Percentiles rank a stretch among this genome's conserved stretches.
Conservation (phyloP, 2,113 vertebrate genomes). For the Brachyistius frenatus region DNA sequence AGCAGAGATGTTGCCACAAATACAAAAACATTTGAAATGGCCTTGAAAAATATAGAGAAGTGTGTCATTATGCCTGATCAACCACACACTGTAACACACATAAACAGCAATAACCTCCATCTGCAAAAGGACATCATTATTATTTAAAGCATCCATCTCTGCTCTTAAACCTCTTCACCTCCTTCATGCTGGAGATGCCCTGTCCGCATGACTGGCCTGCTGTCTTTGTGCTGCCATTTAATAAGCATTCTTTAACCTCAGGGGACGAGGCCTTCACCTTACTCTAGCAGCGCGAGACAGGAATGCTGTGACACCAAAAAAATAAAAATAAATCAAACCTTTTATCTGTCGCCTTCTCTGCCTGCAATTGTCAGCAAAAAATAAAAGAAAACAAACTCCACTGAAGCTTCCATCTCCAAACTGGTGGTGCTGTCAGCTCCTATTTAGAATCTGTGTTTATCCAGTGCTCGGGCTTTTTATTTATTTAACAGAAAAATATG, state of each 20-base stretch:
- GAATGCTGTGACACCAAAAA: constrained; percentile 62
- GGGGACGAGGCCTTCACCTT: constrained; percentile 52
- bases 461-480: constrained; percentile 68
- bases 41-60: not conserved
- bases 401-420: constrained; percentile 61
- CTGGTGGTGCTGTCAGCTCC: constrained; percentile 73
- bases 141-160: constrained; percentile 79
- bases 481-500: constrained; percentile 81
- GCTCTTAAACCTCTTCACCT: constrained; percentile 75
- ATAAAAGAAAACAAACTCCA: constrained; percentile 42
- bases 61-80: constrained; percentile 38
- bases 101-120: constrained; percentile 35
- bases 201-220: constrained; percentile 69
- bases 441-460: constrained; percentile 76
- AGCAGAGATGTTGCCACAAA: not conserved
- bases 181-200: constrained; percentile 57
- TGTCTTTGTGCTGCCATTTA: constrained; percentile 79
- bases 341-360: constrained; percentile 42
- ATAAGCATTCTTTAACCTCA: constrained; percentile 69
- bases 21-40: not conserved
- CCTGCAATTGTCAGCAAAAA: constrained; percentile 75
- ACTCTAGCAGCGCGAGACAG: constrained; percentile 59
- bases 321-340: constrained; percentile 29
- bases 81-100: constrained; percentile 14
- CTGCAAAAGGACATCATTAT: constrained; percentile 73